These are phyloP conservation scores for Drosophila tani DNA, from an alignment of 1,140 invertebrate species.

Conservation along the genomic window DNA sequence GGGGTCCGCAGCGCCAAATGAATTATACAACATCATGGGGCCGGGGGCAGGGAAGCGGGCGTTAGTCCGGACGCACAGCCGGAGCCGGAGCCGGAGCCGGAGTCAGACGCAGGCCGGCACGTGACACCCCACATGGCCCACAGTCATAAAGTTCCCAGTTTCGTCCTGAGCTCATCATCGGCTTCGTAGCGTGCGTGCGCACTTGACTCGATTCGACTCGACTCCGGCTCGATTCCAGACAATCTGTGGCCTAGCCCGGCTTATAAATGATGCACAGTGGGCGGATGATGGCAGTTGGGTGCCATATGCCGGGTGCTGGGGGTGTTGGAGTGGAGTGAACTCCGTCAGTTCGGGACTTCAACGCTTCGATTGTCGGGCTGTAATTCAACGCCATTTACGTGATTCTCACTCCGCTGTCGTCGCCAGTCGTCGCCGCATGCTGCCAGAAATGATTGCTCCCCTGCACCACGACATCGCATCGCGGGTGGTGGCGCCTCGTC, in stretches of 20 bases:
- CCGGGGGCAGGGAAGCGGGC: not conserved
- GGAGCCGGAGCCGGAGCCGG: conserved; percentile 1
- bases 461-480: conserved; percentile 17
- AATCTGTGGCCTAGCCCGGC: conserved; percentile 80
- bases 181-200: conserved; percentile 68
- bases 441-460: conserved; percentile 53
- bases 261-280: conserved; percentile 79
- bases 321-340: conserved; percentile 52
- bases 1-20: conserved; percentile 56
- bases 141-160: conserved; percentile 66
- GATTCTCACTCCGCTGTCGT: conserved; percentile 44
- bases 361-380: conserved; percentile 81
- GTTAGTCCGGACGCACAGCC: conserved; percentile 20
- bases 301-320: not conserved
- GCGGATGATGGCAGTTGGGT: conserved; percentile 1
- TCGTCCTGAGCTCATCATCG: conserved; percentile 77
- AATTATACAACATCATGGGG: conserved; percentile 64
- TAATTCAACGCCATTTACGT: conserved; percentile 83
- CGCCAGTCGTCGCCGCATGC: conserved; percentile 54
- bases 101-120: conserved; percentile 36
- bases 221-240: conserved; percentile 56
- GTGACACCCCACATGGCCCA: conserved; percentile 51
- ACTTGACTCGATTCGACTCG: conserved; percentile 29
- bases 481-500: conserved; percentile 45
- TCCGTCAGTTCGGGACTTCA: conserved; percentile 82